Evolutionary conservation across 2,888 invertebrate genomes (phyloP), one percentile per base, ranked within the genome.

Genomic region (Limnephilus auricula): DNA sequence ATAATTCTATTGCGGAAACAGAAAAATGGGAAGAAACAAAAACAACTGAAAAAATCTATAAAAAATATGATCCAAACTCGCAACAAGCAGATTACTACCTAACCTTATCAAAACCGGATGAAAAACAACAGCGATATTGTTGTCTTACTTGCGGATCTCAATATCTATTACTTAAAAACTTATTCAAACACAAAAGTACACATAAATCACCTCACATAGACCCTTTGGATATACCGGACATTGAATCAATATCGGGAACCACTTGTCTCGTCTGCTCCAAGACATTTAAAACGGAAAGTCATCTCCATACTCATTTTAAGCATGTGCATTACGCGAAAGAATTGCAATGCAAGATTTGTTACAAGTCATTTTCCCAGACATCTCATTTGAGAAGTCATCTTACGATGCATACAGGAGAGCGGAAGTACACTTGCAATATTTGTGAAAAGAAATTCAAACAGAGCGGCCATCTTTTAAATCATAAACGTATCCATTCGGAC

Each of bases 381-480:
- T 89, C 89, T 30, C 93, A 93, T 82, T 83, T 93, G 84, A 92
- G 84, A n/a, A 92, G 91, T 87, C 93, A 93, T 65, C 32, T 84
- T 1, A 50, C 79, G 18, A 91, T 92, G 13, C 93, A 93, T 37
- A 91, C 93, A 0, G 93, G 93, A 13, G 90, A 92, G 65, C 92
- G 92, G n/a, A 93, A 89, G 15, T 92, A 78, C 34, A 31, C 40
- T 9, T 93, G 93, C 79, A 15, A 88, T 10, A 37, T 87, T 10
- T 93, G 93, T 90, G 86, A 79, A 18, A 93, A 93, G 45, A 91
- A 83, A 30, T 93, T 93, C 40, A 91, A 92, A 45, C 93, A 93
- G 85, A 92, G 92, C 82, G 93, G 93, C 18, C 93, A 93, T 84
- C 89, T 93, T 79, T 90, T 92, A 6, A 93, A 93, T 84, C 93